Conservation (phyloP, 2,113 vertebrate genomes). For the Lutjanus erythropterus region DNA sequence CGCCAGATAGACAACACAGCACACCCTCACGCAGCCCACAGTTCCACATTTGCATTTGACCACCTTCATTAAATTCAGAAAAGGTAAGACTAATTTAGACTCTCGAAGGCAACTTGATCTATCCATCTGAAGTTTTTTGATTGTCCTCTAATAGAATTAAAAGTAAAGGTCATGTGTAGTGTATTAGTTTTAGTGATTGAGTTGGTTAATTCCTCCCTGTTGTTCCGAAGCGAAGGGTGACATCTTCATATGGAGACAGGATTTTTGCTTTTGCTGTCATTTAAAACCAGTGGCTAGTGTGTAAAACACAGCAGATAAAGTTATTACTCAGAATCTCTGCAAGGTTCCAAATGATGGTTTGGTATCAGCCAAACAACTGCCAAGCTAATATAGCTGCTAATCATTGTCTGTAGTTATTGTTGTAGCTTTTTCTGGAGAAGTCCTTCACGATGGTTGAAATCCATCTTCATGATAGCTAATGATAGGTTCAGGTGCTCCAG, state of each 20-base stretch:
- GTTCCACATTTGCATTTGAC: conserved; percentile 75
- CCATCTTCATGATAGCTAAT: too few species aligned
- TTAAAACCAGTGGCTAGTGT: neutral
- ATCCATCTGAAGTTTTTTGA: conserved; percentile 68
- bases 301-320: neutral
- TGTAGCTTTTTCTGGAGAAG: too few species aligned
- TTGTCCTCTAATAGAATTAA: conserved; percentile 71
- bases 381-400: neutral
- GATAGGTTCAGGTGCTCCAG: too few species aligned
- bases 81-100: conserved; percentile 74
- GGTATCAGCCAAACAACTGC: neutral
- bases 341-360: neutral
- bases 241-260: neutral
- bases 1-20: conserved; percentile 63
- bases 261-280: conserved; percentile 12
- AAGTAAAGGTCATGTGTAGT: conserved; percentile 68
- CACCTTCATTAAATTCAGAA: conserved; percentile 78
- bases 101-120: conserved; percentile 60
- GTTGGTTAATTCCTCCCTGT: conserved; percentile 49
- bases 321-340: neutral
- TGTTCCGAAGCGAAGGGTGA: conserved; percentile 29
- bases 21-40: conserved; percentile 66
- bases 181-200: conserved; percentile 62
- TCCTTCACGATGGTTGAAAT: too few species aligned
- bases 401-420: neutral